These are phyloP conservation scores for Nycticryphes semicollaris DNA, from an alignment of 2,113 vertebrate genomes.

Conservation along the genomic window DNA sequence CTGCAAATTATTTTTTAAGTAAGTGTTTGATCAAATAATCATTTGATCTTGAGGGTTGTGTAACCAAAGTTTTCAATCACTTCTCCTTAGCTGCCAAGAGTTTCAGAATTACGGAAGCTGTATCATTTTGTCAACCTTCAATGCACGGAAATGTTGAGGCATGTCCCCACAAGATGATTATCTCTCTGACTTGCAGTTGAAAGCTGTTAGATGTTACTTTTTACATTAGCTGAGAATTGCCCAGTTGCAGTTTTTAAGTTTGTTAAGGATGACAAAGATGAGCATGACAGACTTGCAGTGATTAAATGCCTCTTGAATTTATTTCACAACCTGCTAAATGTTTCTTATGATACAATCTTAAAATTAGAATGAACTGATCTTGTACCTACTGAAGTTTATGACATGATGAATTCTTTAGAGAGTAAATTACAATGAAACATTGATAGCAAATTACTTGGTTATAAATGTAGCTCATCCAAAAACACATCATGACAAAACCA, in stretches of 20 bases:
- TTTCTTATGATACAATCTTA: slow-evolving; percentile 57
- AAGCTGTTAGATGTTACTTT: slow-evolving; percentile 55
- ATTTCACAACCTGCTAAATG: slow-evolving; percentile 42
- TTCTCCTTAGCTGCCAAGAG: slow-evolving; percentile 18
- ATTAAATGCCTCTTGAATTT: slow-evolving; percentile 57
- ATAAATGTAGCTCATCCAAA: slow-evolving; percentile 38
- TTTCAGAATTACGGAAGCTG: neutral
- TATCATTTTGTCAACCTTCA: slow-evolving; percentile 47
- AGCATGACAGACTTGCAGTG: slow-evolving; percentile 24
- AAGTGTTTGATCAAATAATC: slow-evolving; percentile 30
- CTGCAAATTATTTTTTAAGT: slow-evolving; percentile 19
- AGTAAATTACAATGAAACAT: slow-evolving; percentile 48
- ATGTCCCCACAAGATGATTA: slow-evolving; percentile 55
- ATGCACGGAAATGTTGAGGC: slow-evolving; percentile 48
- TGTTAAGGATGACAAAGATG: slow-evolving; percentile 52
- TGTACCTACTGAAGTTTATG: slow-evolving; percentile 46
- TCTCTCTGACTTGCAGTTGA: slow-evolving; percentile 42
- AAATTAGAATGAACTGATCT: slow-evolving; percentile 53
- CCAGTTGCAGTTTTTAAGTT: slow-evolving; percentile 59
- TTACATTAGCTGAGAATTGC: slow-evolving; percentile 53
- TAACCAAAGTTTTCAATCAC: slow-evolving; percentile 50
- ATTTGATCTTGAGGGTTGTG: slow-evolving; percentile 13
- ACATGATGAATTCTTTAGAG: slow-evolving; percentile 42
- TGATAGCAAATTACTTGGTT: slow-evolving; percentile 43
- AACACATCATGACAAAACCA: neutral